Conservation (phyloP, 1,140 invertebrate species). For the Platyscapa corneri region DNA sequence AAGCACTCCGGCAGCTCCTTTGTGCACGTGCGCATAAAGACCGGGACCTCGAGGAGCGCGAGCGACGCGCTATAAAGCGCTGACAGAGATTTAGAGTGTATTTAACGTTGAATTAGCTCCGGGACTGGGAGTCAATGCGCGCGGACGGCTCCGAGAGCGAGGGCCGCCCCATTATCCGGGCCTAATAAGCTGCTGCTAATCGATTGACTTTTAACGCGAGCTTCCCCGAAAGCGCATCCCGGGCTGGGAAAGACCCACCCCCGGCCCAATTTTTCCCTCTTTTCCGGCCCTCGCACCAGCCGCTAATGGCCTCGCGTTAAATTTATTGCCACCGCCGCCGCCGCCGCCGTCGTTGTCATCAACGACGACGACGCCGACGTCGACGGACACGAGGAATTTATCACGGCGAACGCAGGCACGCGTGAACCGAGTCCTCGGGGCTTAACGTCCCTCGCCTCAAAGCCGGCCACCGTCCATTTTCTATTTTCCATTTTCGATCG, state of each 20-base stretch:
- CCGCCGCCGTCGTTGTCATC: too few relatives aligned
- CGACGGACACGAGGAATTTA: too few relatives aligned
- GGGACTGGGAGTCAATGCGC: neutral
- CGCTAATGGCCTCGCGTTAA: too few relatives aligned
- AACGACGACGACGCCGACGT: too few relatives aligned
- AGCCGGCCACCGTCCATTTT: too few relatives aligned
- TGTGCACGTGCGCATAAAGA: conserved; percentile 23
- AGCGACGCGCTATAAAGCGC: conserved; percentile 41
- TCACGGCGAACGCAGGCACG: neutral
- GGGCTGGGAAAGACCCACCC: neutral
- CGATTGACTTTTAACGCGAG: conserved; percentile 60
- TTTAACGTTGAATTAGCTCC: conserved; percentile 68
- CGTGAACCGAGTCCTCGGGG: too few relatives aligned
- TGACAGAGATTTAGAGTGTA: conserved; percentile 66
- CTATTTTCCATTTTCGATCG: too few relatives aligned
- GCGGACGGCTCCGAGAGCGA: neutral
- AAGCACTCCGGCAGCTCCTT: conserved; percentile 43
- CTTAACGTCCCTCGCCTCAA: too few relatives aligned
- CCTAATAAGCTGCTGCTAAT: conserved; percentile 67
- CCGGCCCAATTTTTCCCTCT: neutral
- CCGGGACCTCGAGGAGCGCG: neutral
- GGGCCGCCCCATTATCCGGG: conserved; percentile 54
- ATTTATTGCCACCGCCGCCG: too few relatives aligned
- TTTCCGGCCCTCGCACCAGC: too few relatives aligned
- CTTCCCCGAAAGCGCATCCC: conserved; percentile 39